Evolutionary conservation across 2,888 invertebrate species (phyloP), one percentile per base, ranked within the genome.

Genomic region (Erebia epiphron): DNA sequence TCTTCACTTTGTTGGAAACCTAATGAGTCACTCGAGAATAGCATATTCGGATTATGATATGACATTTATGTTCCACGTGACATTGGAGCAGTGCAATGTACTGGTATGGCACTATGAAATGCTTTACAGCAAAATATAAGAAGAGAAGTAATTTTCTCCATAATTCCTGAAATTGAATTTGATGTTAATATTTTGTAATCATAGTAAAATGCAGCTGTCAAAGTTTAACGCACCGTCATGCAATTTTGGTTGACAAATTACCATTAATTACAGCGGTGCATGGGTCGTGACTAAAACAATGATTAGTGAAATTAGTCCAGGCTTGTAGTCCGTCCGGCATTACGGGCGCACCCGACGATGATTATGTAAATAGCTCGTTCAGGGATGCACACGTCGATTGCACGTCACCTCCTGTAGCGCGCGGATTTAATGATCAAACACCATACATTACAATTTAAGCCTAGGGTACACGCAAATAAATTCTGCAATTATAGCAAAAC

Each of bases 281-380:
- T 58, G 60, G 71, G 76, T 75, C 77, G 77, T 75, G 78, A 79
- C 80, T 83, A 80, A 84, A 86, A 84, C 80, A 83, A 81, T 82
- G 80, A 85, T 86, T 84, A 84, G 80, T 80, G 80, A 80, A 85
- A 85, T 84, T 78, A 79, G 78, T 74, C 70, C 75, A 79, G 77
- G 75, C 79, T 74, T 73, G 75, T 76, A 71, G 71, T 71, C 68
- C 75, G 71, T 71, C 68, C 75, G 67, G 77, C 76, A 77, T 79
- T 81, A 80, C 79, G 77, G 75, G 73, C 77, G 74, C 80, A 80
- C 82, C 76, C 83, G 79, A 81, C 83, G 82, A 83, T 85, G 84
- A 86, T 88, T 88, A 88, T 88, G 88, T 82, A 87, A 89, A 88
- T 87, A 79, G 79, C 80, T 78, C 82, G 79, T 79, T 80, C 79